Percentiles rank a stretch among this genome's conserved stretches.
Evolutionary conservation across 1,140 invertebrate genomes (phyloP).

Genomic region (Alviniconcha marisindica): DNA sequence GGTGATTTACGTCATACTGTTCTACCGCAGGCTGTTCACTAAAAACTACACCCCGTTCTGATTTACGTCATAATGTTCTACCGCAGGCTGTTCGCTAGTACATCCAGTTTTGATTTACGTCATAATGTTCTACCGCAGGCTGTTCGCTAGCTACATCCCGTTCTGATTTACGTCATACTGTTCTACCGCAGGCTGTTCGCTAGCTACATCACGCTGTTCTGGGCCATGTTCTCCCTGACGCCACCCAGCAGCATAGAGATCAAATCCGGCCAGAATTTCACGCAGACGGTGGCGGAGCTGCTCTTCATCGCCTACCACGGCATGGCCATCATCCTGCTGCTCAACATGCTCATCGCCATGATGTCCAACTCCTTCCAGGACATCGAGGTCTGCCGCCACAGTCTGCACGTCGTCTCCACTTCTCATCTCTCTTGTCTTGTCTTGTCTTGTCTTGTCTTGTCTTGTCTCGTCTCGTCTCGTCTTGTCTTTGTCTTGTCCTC

Average conservation of each 20-base stretch:
- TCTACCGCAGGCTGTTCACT: too few relatives aligned
- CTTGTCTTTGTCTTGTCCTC: too few relatives aligned
- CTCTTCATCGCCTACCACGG: constrained; percentile 77
- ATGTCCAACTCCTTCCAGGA: constrained; percentile 81
- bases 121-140: too few relatives aligned
- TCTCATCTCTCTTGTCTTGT: too few relatives aligned
- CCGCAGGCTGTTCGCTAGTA: too few relatives aligned
- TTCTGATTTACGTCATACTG: constrained; percentile 37
- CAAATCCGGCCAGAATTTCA: constrained; percentile 67
- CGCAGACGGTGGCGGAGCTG: constrained; percentile 77
- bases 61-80: too few relatives aligned
- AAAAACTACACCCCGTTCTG: too few relatives aligned
- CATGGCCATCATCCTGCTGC: constrained; percentile 80
- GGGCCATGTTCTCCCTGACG: constrained; percentile 79
- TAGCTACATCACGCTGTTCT: constrained; percentile 79
- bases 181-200: constrained; percentile 77
- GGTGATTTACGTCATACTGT: too few relatives aligned
- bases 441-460: too few relatives aligned
- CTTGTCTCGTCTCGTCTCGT: too few relatives aligned
- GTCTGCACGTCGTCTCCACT: too few relatives aligned
- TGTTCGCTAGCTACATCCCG: background rate
- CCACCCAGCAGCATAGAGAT: constrained; percentile 74
- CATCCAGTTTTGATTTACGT: too few relatives aligned
- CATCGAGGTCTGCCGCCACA: constrained; percentile 76
- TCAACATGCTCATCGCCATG: constrained; percentile 82